Base-by-base conservation (phyloP, 2,888 invertebrate genomes). In the Ligdia adustata region DNA sequence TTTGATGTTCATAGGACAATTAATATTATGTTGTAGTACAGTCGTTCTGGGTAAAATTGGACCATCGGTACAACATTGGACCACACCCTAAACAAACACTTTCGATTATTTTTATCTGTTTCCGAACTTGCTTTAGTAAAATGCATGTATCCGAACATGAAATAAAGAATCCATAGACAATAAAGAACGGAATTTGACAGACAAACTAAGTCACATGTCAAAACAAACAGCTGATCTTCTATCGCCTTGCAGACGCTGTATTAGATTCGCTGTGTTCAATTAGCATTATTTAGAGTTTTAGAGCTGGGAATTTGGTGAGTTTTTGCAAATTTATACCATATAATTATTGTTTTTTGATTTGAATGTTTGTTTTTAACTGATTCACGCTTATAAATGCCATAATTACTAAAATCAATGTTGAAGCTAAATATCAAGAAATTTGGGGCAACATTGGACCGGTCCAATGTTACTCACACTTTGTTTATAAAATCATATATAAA, bases 401-500 rank as follows among this genome's bases (percentile, higher is more conserved):
- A 40, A 40, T 32, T 32, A 40, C 24, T 31, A 39, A 39, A 29
- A 29, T 31, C 2, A 22, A 39, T 39, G 9, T 39, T 39, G 39
- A 39, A 39, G 39, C 14, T 6, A 31, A 39, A 39, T 39, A 31
- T 31, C 39, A 31, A 39, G 22, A 9, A 39, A 40, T 7, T 40
- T 32, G 24, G 32, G 32, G 15, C 24, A 32, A 40, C 40, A 40
- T 32, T 40, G 40, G 40, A 40, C 40, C 32, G 32, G 40, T 40
- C 40, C 18, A 39, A 39, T 31, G 39, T 39, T 31, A 39, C 39
- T 14, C 39, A 31, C 39, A 29, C 2, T 41, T 29, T 22, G 20
- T 22, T 39, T 9, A 1, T 32, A 33, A 32, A 24, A 22, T 3
- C 13, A 20, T 39, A 39, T 20, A 13, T 20, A 20, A 29, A 37